A percentile compares a stretch with the other conserved stretches of the same genome.
Conservation (phyloP, 2,113 vertebrate genomes). For the Psittacula cyanocephala region DNA sequence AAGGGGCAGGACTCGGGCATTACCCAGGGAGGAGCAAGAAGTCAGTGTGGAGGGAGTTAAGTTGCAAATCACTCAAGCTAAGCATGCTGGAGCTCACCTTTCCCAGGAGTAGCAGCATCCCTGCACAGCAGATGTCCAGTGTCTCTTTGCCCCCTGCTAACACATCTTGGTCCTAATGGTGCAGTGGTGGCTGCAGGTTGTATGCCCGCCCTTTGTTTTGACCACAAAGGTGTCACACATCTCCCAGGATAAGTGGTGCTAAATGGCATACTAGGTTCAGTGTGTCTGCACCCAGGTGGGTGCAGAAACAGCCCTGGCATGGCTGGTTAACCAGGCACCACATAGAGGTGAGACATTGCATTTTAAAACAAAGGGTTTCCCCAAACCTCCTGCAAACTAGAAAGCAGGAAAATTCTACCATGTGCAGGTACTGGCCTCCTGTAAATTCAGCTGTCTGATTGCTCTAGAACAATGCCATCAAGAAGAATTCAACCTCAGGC, state of each 20-base stretch:
- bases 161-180: background rate
- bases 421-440: background rate
- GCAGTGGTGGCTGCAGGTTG: background rate
- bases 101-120: background rate
- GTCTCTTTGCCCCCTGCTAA: background rate
- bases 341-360: accelerated
- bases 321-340: background rate
- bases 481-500: background rate
- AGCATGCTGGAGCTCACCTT: background rate
- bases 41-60: accelerated
- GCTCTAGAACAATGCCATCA: slow-evolving; percentile 28
- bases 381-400: background rate
- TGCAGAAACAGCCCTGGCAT: background rate
- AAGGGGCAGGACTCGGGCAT: background rate
- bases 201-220: background rate
- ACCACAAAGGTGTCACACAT: background rate
- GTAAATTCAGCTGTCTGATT: background rate
- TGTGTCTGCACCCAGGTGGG: background rate
- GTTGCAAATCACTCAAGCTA: accelerated
- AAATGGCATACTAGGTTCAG: background rate
- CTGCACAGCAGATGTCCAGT: accelerated
- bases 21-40: background rate
- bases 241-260: background rate
- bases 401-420: background rate
- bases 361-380: background rate